Conservation (phyloP, 1,140 invertebrate species). For the Caenorhabditis latens region DNA sequence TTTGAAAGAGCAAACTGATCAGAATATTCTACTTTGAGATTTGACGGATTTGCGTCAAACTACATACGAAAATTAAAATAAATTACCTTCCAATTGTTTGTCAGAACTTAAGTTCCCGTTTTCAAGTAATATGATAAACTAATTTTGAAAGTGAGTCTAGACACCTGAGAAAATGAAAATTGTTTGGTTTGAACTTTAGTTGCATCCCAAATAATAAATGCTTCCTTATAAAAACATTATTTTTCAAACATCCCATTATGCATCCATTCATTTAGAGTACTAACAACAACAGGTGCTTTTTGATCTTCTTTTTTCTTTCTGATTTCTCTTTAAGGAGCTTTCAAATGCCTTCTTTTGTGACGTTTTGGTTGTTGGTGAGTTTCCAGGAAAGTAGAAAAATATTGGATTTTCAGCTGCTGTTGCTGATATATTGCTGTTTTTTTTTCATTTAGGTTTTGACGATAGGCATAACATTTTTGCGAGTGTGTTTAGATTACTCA, state of each 20-base stretch:
- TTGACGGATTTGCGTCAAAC: too few relatives aligned
- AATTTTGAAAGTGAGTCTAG: too few relatives aligned
- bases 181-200: too few relatives aligned
- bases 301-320: not conserved
- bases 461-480: not conserved
- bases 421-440: not conserved
- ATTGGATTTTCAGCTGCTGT: not conserved
- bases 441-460: not conserved
- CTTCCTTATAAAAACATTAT: not conserved
- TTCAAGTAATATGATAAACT: too few relatives aligned
- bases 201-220: too few relatives aligned
- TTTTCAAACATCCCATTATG: not conserved
- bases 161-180: too few relatives aligned
- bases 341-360: not conserved
- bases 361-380: constrained; percentile 19
- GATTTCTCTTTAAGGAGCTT: not conserved
- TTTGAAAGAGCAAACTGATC: too few relatives aligned
- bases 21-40: too few relatives aligned
- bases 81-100: too few relatives aligned
- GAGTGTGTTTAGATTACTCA: not conserved
- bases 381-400: not conserved
- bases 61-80: too few relatives aligned
- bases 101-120: too few relatives aligned
- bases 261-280: not conserved
- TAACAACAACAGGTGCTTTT: constrained; percentile 17